Evolutionary conservation across 2,113 vertebrate genomes (phyloP).

Genomic region (Dendrocopos noguchii): DNA sequence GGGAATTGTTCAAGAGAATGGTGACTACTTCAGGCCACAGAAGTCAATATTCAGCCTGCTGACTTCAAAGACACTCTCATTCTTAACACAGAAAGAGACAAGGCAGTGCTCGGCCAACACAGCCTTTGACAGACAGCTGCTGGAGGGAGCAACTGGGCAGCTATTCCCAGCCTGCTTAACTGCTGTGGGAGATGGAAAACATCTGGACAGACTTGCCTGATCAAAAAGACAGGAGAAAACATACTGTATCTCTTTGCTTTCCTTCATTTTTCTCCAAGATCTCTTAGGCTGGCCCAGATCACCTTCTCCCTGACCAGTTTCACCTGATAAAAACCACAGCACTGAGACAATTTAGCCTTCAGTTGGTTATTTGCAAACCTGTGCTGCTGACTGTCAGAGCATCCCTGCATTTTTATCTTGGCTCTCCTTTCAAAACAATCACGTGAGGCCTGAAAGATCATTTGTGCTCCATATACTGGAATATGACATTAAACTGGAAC

Average conservation of each 20-base stretch:
- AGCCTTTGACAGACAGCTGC: neutral
- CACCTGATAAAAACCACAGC: neutral
- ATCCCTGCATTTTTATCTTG: neutral
- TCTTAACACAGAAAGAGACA: neutral
- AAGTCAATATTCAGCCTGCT: neutral
- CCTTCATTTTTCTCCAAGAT: neutral
- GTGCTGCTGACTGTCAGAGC: neutral
- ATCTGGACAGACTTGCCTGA: neutral
- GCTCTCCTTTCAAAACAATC: neutral
- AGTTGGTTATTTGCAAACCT: rapidly evolving
- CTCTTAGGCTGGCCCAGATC: neutral
- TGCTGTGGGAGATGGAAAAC: neutral
- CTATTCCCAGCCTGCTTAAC: neutral
- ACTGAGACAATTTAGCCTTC: neutral
- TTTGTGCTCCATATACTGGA: neutral
- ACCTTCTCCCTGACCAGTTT: neutral
- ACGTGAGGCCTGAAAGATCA: neutral
- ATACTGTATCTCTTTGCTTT: neutral
- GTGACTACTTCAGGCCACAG: neutral
- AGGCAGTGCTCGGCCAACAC: neutral
- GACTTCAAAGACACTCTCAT: neutral
- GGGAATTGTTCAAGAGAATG: neutral
- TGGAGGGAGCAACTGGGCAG: neutral
- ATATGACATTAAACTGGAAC: rapidly evolving
- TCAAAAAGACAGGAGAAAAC: neutral